Evolutionary conservation across 2,888 invertebrate genomes (phyloP), one percentile per base, ranked within the genome.

Genomic region (Drosophila ezoana): DNA sequence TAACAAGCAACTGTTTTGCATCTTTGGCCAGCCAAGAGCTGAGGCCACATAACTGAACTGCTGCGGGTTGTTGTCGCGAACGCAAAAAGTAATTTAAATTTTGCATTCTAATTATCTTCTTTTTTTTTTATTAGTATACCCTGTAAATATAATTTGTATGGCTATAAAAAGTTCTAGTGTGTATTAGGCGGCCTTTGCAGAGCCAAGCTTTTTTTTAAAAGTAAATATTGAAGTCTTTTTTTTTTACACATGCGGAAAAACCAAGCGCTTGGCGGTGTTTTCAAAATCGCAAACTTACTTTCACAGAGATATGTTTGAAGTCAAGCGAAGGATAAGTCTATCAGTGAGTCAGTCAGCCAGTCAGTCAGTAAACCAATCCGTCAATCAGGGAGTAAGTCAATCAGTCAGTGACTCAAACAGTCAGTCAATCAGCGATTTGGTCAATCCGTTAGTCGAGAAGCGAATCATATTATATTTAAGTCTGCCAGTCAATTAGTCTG

Each of bases 1-100:
- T 52, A 53, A 47, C 71, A 66, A 64, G 48, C 47, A 56, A 76
- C 64, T 76, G 76, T 54, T 74, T 76, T 74, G 77, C 72, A 74
- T 72, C 77, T 76, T 71, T 40, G 49, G 53, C 44, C 45, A 65
- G 51, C 20, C 20, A 52, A 32, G 47, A 53, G 51, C n/a, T 56
- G 54, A 32, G 60, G 53, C 53, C 61, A 52, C 40, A 52, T 49
- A 48, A 62, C 53, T 53, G 51, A 41, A 38, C 41, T 18, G 58
- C 41, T 58, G 61, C 47, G 54, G 54, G 48, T 58, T 66, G 57
- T 53, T 61, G 72, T 66, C 56, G 72, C 56, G 23, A 41, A 52
- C 38, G 47, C 58, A 54, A 32, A 54, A 64, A 64, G 70, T 63
- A 51, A 76, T 71, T 76, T 76, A 49, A 54, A 72, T 59, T 62